A percentile compares a stretch with the other conserved stretches of the same genome.
These are phyloP conservation scores for Magallana angulata DNA, from an alignment of 1,140 invertebrate species.

Conservation along the genomic window DNA sequence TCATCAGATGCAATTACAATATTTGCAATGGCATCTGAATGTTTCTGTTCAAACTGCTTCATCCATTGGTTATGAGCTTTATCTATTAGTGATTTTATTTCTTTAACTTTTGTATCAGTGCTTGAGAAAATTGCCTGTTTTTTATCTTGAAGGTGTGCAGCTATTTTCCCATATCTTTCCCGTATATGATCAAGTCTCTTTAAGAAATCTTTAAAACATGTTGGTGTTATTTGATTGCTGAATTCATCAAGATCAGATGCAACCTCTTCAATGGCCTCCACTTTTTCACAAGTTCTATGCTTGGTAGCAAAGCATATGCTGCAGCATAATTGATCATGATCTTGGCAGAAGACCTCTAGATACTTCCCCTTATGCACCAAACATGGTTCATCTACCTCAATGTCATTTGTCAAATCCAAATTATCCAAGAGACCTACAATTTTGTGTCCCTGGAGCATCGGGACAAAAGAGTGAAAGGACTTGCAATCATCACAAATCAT, in stretches of 20 bases:
- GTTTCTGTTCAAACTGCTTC: background rate
- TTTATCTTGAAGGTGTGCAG: background rate
- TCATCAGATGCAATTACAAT: background rate
- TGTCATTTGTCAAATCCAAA: background rate
- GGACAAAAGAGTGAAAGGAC: background rate
- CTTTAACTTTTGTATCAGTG: background rate
- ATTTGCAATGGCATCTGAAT: background rate
- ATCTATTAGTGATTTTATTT: constrained; percentile 4
- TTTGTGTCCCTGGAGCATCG: background rate
- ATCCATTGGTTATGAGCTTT: background rate
- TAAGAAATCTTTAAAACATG: background rate
- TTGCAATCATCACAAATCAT: constrained; percentile 12
- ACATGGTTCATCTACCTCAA: background rate
- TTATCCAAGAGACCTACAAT: background rate
- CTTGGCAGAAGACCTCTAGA: constrained; percentile 7
- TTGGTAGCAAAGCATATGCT: constrained; percentile 35
- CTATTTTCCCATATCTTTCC: background rate
- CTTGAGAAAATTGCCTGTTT: background rate
- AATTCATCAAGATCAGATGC: background rate
- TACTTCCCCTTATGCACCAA: background rate
- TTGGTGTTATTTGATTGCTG: background rate
- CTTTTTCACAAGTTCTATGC: background rate
- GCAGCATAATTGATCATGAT: background rate
- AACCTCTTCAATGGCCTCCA: background rate
- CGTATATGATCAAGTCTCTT: background rate